phyloP scores from a whole-genome alignment of 2,797 vertebrate species.

The Dendrocincla fuliginosa region DNA sequence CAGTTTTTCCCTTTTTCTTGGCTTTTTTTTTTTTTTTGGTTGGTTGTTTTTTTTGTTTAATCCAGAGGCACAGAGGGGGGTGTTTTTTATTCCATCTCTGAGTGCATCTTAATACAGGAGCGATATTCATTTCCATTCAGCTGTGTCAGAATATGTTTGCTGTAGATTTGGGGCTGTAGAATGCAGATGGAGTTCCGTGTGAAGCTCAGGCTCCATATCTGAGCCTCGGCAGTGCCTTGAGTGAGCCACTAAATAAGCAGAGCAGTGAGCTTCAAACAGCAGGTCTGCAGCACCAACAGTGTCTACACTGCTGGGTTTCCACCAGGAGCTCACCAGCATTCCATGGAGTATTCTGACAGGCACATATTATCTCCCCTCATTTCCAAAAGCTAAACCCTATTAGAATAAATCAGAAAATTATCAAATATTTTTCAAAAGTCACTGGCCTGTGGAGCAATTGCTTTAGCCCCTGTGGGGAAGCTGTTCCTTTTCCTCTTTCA shows the following conservation, averaged over 20 bases:
- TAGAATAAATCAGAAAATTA: not conserved
- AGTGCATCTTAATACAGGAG: not conserved
- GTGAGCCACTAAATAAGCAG: not conserved
- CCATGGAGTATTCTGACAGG: not conserved
- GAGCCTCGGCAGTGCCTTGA: not conserved
- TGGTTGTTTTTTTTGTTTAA: no score
- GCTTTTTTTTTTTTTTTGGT: no score
- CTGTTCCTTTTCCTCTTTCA: not conserved
- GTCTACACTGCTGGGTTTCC: not conserved
- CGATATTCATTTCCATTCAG: not conserved
- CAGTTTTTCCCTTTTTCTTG: accelerated
- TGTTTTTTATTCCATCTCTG: not conserved
- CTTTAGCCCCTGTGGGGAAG: not conserved
- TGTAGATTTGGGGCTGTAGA: not conserved
- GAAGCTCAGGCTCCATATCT: not conserved
- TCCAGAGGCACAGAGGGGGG: not conserved
- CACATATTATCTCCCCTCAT: not conserved
- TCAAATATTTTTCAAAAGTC: not conserved
- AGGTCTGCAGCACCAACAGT: not conserved
- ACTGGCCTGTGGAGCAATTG: not conserved
- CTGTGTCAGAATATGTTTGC: not conserved
- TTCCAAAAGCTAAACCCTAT: not conserved
- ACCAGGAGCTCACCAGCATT: not conserved
- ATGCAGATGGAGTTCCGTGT: not conserved
- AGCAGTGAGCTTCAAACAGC: not conserved